Percentiles rank a stretch among this genome's conserved stretches.
These are phyloP conservation scores for Salmo trutta DNA, from an alignment of 2,797 vertebrate genomes.

Conservation along the genomic window DNA sequence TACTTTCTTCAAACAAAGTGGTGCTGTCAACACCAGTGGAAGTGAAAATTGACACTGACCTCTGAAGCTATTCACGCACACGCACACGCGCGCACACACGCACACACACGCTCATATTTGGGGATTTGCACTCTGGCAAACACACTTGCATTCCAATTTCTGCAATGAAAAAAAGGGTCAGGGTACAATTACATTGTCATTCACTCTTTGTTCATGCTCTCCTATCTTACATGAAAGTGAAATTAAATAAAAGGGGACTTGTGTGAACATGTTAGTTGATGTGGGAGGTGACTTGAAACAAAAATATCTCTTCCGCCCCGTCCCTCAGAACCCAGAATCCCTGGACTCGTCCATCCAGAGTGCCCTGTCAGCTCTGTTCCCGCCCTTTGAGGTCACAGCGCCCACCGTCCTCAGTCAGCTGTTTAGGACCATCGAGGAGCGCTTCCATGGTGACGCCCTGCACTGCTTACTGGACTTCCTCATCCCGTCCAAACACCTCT, in stretches of 20 bases:
- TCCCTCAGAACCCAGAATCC: constrained; percentile 81
- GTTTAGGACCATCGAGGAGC: constrained; percentile 89
- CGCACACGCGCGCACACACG: background rate
- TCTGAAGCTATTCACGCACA: background rate
- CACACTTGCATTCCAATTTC: background rate
- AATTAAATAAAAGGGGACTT: background rate
- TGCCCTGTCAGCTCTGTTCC: constrained; percentile 85
- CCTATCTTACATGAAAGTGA: background rate
- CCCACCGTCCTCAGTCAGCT: constrained; percentile 90
- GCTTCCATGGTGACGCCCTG: constrained; percentile 87
- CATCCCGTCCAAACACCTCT: constrained; percentile 90
- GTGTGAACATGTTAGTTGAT: background rate
- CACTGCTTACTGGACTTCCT: constrained; percentile 92
- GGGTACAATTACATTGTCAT: background rate
- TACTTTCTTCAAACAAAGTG: constrained; percentile 24
- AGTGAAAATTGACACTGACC: constrained; percentile 15
- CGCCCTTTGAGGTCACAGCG: constrained; percentile 89
- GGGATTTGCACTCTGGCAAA: background rate
- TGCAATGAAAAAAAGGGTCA: background rate
- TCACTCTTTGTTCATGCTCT: background rate
- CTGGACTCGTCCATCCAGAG: constrained; percentile 89
- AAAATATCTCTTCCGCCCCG: constrained; percentile 4
- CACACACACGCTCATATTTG: background rate
- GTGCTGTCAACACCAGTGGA: constrained; percentile 10
- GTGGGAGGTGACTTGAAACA: background rate